Evolutionary conservation across 1,140 invertebrate genomes (phyloP), one percentile per base, ranked within the genome.

Genomic region (Dreissena rostriformis): DNA sequence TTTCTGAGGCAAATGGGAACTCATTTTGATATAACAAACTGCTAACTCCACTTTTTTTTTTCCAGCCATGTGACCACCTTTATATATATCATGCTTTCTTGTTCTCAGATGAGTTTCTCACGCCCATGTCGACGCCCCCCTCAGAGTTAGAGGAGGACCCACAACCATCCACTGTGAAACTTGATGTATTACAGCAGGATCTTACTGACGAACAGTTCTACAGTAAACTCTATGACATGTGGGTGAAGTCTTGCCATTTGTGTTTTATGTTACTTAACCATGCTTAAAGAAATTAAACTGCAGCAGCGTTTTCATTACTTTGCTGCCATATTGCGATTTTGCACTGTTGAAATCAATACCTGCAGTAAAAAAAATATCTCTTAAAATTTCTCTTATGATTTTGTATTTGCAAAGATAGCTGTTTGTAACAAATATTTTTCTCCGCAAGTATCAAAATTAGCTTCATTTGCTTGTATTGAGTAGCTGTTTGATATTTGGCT

Each of bases 101-200:
- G 0, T 22, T 57, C 67, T 29, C 81, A 90, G 91, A 93, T 80
- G 93, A 94, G 88, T 99, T 97, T 92, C 95, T 97, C 91, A 99
- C 98, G 7, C 98, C 98, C 15, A 97, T 97, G 90, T 98, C 97
- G 6, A 98, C 97, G 19, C 98, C 98, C 11, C 92, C 91, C 17
- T 91, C 91, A 87, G 91, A 91, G 67, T 77, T 70, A 19, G 91
- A 91, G 57, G 71, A 77, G 61, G 52, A 76, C 76, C 68, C 77
- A 63, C 51, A 63, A 22, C 66, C 65, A 28, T 68, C 71, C 55
- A 49, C 57, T 65, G 26, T 76, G 26, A 22, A 75, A 5, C n/a
- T 81, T 0, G 17, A 24, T 68, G 66, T 85, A 29, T 85, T 77
- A 11, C 49, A 75, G 55, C 24, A 74, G 1, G 75, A 84, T 17